Evolutionary conservation across 2,888 invertebrate genomes (phyloP).

Genomic region (Agriopis marginaria): DNA sequence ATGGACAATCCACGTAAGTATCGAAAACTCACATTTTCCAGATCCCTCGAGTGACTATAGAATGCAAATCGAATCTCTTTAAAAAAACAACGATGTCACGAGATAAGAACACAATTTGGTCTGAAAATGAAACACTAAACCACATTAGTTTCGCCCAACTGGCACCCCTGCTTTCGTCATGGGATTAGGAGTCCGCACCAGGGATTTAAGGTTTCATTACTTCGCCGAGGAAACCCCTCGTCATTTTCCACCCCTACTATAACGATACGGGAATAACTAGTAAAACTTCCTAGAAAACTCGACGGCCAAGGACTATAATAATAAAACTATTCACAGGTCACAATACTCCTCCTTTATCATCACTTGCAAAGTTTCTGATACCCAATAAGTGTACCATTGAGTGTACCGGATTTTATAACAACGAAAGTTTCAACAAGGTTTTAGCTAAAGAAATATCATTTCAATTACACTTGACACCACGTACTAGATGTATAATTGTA

Average conservation of each 20-base stretch:
- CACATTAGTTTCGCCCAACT: slow-evolving; percentile 83
- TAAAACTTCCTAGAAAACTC: neutral
- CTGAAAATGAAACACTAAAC: slow-evolving; percentile 82
- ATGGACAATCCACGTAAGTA: neutral
- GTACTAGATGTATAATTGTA: too few species aligned
- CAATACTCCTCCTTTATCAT: too few species aligned
- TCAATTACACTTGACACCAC: too few species aligned
- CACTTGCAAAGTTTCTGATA: too few species aligned
- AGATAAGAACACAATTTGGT: slow-evolving; percentile 81
- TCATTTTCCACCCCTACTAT: slow-evolving; percentile 45
- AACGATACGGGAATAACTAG: neutral
- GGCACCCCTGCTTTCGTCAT: slow-evolving; percentile 81
- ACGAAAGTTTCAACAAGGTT: too few species aligned
- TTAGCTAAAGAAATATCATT: too few species aligned
- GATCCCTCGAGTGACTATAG: neutral
- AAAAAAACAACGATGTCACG: slow-evolving; percentile 69
- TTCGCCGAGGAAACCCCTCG: slow-evolving; percentile 63
- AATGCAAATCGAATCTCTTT: slow-evolving; percentile 60
- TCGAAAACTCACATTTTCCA: neutral
- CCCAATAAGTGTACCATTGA: too few species aligned
- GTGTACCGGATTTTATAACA: too few species aligned
- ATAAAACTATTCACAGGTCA: too few species aligned
- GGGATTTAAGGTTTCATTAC: slow-evolving; percentile 87
- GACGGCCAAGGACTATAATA: neutral
- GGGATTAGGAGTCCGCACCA: slow-evolving; percentile 85